Base-by-base conservation (phyloP, 2,888 invertebrate species). In the Acanthacorydalis orientalis region DNA sequence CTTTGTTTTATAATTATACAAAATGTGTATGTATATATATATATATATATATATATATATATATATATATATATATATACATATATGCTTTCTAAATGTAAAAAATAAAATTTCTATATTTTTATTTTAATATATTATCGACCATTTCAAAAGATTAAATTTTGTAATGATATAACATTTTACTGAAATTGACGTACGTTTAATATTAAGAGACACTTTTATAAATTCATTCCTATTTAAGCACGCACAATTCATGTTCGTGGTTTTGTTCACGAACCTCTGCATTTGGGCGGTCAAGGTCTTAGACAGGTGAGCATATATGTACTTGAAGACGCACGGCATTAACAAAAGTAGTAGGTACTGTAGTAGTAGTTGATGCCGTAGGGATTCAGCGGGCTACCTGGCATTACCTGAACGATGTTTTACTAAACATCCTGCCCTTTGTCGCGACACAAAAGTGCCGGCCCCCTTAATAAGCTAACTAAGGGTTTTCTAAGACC, bases 351-450 rank as follows among this genome's bases (percentile, higher is more conserved):
- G 23, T 23, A 23, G 23, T 23, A 23, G 23, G 23, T 37, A 37
- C 37, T 37, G 37, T 12, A n/a, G n/a, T 14, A 37, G 14, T 14
- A 37, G 14, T 12, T 12, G 37, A 12, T n/a, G 12, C 12, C 12
- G 37, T 37, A 37, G 31, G 31, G 12, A 12, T 31, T 12, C 31
- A 31, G 43, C 15, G 43, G 31, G 43, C 43, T 43, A 31, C 43
- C 43, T 43, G 23, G 31, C 31, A 43, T 31, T 31, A 31, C 31
- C 12, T 12, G 12, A 31, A 16, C 31, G 31, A 43, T 43, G 43
- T 43, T 43, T 43, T 43, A 43, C 43, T 31, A 43, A 43, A 43
- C 43, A 43, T 43, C 43, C 43, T 43, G 43, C 31, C 43, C 43
- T 43, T 43, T 43, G 23, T 31, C 12, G 31, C 31, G 10, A 31